A percentile compares a stretch with the other conserved stretches of the same genome.
phyloP scores from a whole-genome alignment of 2,797 vertebrate genomes.

The Sebastolobus altivelis region DNA sequence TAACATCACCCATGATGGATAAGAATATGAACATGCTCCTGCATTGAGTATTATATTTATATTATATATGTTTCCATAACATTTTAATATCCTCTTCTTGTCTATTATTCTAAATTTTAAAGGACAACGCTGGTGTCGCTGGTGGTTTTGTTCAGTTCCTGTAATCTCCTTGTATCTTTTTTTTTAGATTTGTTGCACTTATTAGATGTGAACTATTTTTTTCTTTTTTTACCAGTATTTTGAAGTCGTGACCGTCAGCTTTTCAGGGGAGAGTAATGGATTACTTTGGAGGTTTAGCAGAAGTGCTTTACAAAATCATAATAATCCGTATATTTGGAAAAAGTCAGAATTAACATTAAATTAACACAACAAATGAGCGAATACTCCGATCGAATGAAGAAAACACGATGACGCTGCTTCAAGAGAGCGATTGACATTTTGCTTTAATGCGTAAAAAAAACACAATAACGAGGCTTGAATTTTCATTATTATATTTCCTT shows the following conservation, averaged over 20 bases:
- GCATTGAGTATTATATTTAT: background rate
- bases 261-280: background rate
- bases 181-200: background rate
- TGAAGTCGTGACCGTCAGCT: background rate
- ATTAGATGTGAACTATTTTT: background rate
- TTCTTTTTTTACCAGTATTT: background rate
- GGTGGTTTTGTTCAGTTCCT: constrained; percentile 25
- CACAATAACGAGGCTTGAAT: background rate
- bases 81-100: constrained; percentile 12
- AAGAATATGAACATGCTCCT: background rate
- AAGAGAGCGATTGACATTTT: background rate
- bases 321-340: background rate
- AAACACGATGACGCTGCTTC: too few relatives aligned
- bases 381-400: background rate
- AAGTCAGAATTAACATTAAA: constrained; percentile 18
- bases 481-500: background rate
- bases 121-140: constrained; percentile 8
- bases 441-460: constrained; percentile 13
- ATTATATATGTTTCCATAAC: background rate
- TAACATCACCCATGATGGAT: background rate
- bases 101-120: constrained; percentile 13
- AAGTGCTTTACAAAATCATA: background rate
- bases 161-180: background rate
- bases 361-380: constrained; percentile 2
- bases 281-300: background rate